These are phyloP conservation scores for Torymus auratus DNA, from an alignment of 2,888 invertebrate species.

Conservation along the genomic window DNA sequence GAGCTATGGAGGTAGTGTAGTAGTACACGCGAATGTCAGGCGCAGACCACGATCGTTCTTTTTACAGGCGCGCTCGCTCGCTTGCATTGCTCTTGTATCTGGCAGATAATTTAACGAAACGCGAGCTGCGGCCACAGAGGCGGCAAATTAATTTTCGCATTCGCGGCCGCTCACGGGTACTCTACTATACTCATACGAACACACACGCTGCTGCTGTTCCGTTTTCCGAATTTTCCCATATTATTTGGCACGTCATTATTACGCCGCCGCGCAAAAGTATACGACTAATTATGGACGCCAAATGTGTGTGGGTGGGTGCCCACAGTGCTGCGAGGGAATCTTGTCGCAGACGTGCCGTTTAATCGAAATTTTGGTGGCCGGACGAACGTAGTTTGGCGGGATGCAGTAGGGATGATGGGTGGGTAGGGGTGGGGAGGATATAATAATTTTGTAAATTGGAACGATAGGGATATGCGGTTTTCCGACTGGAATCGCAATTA, in stretches of 20 bases:
- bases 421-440: too few species aligned
- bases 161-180: neutral
- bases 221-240: constrained; percentile 46
- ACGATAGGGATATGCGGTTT: too few species aligned
- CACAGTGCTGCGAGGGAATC: too few species aligned
- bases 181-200: neutral
- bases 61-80: neutral
- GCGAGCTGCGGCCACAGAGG: neutral
- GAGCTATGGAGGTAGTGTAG: neutral
- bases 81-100: constrained; percentile 32
- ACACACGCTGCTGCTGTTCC: neutral
- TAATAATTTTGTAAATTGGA: too few species aligned
- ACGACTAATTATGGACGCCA: constrained; percentile 1
- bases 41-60: constrained; percentile 8
- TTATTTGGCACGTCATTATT: constrained; percentile 32
- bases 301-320: too few species aligned
- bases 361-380: constrained; percentile 13
- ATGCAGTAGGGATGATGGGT: too few species aligned
- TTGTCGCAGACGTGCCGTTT: too few species aligned
- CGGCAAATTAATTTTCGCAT: constrained; percentile 38
- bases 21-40: neutral
- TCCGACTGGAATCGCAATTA: too few species aligned
- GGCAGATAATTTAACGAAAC: constrained; percentile 55
- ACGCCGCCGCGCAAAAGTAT: neutral
- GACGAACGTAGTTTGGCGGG: too few species aligned